Base-by-base conservation (phyloP, 2,113 vertebrate genomes). In the Callospermophilus lateralis region DNA sequence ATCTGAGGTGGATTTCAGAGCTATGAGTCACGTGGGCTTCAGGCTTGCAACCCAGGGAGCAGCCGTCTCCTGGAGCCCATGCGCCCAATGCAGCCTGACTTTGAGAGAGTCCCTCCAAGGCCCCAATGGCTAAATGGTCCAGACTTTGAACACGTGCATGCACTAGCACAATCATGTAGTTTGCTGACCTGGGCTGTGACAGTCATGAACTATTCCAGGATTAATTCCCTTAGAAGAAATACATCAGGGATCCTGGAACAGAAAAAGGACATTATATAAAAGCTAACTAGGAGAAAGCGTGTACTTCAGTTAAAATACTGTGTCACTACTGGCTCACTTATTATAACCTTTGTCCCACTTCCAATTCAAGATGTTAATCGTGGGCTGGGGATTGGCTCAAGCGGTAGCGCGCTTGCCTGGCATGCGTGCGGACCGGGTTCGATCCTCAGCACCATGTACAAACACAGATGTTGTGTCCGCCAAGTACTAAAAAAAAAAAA, bases 1-100 rank as follows among this genome's bases (percentile, higher is more conserved):
- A 98, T 98, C 98, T 95, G 98, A 98, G 7, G 45, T 79, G n/a
- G 98, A 99, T 98, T 99, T 98, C 98, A 98, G 98, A 99, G 98
- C 96, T 24, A 80, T 98, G 98, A 98, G 98, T 98, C 98, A 98
- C 94, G 89, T 58, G 42, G 5, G 34, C 96, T 94, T 53, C 90
- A 81, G 95, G 93, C 76, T 34, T 55, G n/a, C 65, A 68, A 90
- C 68, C 1, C 0, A 1, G 96, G 90, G n/a, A 68, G 53, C 83
- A 24, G 9, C 32, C 32, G 6, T 58, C 42, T 22, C 17, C 74
- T 3, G 12, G 8, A n/a, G 68, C 24, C 67, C 9, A 4, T 9
- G 51, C 20, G 8, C 42, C 63, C 63, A 0, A 37, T 6, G 4
- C 39, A 4, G 39, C 13, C 73, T 34, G 70, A 28, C 65, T 77